Conservation (phyloP, 2,113 vertebrate genomes). For the mouse (Mus musculus) region GRCm39 chr13:94947501-94948000, state of each 20-base stretch:
- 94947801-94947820: neutral
- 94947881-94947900: neutral
- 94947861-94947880: neutral
- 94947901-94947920: conserved; percentile 36
- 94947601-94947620: neutral
- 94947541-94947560: neutral
- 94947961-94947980: neutral
- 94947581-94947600: neutral
- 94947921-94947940: conserved; percentile 22
- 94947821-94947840: neutral
- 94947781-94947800: neutral
- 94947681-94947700: neutral
- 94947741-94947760: neutral
- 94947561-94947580: neutral
- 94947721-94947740: neutral
- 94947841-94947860: neutral
- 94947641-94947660: neutral
- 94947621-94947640: neutral
- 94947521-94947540: neutral
- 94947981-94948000: neutral
- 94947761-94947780: neutral
- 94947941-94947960: conserved; percentile 3
- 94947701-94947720: neutral
- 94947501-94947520: neutral
- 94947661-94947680: neutral